Percentiles rank a stretch among this genome's conserved stretches.
phyloP scores from a whole-genome alignment of 2,797 vertebrate species.

The Epinephelus malabaricus region DNA sequence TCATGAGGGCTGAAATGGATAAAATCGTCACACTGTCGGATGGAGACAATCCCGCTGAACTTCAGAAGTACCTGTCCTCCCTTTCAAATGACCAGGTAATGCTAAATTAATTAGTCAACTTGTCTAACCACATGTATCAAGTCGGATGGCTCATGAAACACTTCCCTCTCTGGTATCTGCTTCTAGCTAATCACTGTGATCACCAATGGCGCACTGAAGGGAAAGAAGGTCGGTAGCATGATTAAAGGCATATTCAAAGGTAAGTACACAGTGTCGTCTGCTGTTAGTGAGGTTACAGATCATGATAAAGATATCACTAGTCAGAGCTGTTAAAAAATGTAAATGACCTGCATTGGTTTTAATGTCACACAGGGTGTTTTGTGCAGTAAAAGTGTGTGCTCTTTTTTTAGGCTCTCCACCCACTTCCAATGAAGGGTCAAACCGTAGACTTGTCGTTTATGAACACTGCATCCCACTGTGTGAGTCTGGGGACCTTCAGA shows the following conservation, averaged over 20 bases:
- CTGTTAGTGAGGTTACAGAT: neutral
- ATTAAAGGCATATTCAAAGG: slow-evolving; percentile 94
- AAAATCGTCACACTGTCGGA: slow-evolving; percentile 80
- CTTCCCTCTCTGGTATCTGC: neutral
- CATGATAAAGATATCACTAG: neutral
- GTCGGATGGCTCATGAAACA: neutral
- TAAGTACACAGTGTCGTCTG: slow-evolving; percentile 58
- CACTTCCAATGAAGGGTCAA: slow-evolving; percentile 84
- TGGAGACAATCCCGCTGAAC: slow-evolving; percentile 72
- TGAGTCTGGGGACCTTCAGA: slow-evolving; percentile 94
- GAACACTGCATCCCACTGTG: slow-evolving; percentile 91
- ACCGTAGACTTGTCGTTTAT: slow-evolving; percentile 90
- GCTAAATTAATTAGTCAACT: neutral
- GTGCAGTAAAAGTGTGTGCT: neutral
- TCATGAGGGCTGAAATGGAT: slow-evolving; percentile 73
- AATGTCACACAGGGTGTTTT: neutral
- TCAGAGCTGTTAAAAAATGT: neutral
- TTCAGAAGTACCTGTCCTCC: slow-evolving; percentile 82
- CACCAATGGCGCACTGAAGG: slow-evolving; percentile 89
- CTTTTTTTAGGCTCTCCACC: slow-evolving; percentile 89
- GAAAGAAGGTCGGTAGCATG: slow-evolving; percentile 85
- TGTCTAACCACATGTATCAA: neutral
- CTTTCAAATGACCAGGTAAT: slow-evolving; percentile 80
- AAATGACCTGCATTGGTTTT: neutral
- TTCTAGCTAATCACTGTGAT: slow-evolving; percentile 87